A percentile compares a stretch with the other conserved stretches of the same genome.
Conservation (phyloP, 2,888 invertebrate species). For the Thumatha senex region DNA sequence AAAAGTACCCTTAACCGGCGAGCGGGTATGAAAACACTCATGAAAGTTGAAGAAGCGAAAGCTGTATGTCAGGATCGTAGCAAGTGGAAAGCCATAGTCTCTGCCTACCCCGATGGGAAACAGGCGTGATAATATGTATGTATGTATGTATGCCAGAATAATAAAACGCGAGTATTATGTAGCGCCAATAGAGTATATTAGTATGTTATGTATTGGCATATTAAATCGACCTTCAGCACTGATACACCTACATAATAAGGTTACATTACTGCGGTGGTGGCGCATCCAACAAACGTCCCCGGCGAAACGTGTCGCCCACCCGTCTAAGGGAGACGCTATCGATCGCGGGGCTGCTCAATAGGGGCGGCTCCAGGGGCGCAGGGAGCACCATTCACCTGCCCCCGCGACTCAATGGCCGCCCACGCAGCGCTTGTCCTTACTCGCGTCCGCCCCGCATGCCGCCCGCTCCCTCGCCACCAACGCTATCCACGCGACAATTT, state of each 20-base stretch:
- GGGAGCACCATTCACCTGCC: constrained; percentile 75
- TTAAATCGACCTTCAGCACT: constrained; percentile 34
- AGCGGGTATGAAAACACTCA: no score
- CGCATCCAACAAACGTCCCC: constrained; percentile 21
- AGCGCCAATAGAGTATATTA: constrained; percentile 2
- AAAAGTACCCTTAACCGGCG: no score
- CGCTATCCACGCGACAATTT: constrained; percentile 70
- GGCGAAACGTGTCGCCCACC: constrained; percentile 22
- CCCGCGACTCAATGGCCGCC: constrained; percentile 80
- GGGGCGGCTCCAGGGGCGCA: constrained; percentile 49
- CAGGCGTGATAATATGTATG: no score
- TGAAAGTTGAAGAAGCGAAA: no score
- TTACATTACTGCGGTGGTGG: constrained; percentile 20
- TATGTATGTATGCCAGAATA: neutral
- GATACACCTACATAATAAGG: constrained; percentile 21
- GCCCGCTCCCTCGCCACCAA: constrained; percentile 50
- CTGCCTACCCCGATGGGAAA: no score
- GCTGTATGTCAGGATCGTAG: no score
- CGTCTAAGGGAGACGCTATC: constrained; percentile 54
- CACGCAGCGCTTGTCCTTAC: constrained; percentile 61
- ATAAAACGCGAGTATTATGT: neutral
- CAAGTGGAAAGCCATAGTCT: no score
- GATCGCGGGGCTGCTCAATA: constrained; percentile 66
- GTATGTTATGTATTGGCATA: no score
- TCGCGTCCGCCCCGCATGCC: constrained; percentile 35